Conservation (phyloP, 2,797 vertebrate species). For the Petrocephalus sullivani region DNA sequence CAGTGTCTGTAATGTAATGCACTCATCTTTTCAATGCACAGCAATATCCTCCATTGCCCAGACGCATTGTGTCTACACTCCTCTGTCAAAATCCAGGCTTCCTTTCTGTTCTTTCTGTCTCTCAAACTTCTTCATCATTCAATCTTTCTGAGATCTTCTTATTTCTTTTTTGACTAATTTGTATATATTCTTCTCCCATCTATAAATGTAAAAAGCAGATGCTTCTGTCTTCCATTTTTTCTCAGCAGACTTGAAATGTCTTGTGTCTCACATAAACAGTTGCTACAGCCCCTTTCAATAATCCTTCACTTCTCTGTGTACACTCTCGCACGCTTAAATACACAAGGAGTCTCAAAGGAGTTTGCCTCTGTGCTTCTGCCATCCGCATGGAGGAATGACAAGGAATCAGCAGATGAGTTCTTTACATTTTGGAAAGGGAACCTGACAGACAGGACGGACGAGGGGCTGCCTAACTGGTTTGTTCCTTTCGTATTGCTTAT, state of each 20-base stretch:
- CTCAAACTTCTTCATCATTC: conserved; percentile 27
- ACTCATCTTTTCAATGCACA: background rate
- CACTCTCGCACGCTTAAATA: background rate
- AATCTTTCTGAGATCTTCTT: background rate
- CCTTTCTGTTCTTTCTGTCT: conserved; percentile 17
- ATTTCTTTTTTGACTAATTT: background rate
- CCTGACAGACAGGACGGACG: conserved; percentile 64
- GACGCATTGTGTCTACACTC: background rate
- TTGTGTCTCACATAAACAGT: background rate
- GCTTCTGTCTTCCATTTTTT: background rate
- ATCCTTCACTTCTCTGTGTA: background rate
- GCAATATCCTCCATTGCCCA: background rate
- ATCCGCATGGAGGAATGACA: conserved; percentile 30
- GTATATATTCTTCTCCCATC: background rate
- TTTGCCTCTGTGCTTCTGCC: conserved; percentile 19
- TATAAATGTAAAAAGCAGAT: background rate
- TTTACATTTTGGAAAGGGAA: conserved; percentile 44
- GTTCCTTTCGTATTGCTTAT: background rate
- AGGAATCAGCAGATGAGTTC: conserved; percentile 40
- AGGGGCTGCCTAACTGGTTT: conserved; percentile 54
- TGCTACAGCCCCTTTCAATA: background rate
- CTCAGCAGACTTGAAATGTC: background rate
- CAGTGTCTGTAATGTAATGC: background rate
- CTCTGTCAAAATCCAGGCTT: background rate
- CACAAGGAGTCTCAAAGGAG: background rate